These are phyloP conservation scores for Labia minor DNA, from an alignment of 2,888 invertebrate genomes.

Conservation along the genomic window DNA sequence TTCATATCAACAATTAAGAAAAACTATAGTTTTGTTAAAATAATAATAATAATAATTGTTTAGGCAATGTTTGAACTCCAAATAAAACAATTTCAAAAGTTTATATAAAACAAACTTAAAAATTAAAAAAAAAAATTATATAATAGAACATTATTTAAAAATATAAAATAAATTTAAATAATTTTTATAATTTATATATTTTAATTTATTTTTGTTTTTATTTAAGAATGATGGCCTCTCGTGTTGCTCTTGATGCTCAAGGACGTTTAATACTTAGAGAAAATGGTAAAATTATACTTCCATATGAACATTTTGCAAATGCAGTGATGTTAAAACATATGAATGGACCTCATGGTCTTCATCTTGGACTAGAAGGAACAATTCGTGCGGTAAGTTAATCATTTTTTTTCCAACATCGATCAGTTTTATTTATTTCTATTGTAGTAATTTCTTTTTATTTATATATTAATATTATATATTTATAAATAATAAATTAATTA, in stretches of 20 bases:
- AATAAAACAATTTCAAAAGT: too few relatives aligned
- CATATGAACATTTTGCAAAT: conserved; percentile 83
- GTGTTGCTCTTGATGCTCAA: conserved; percentile 72
- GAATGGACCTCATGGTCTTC: conserved; percentile 77
- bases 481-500: not conserved
- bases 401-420: conserved; percentile 18
- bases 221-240: conserved; percentile 72
- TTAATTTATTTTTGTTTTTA: conserved; percentile 16
- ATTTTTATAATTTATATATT: too few relatives aligned
- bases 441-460: too few relatives aligned
- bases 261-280: conserved; percentile 71
- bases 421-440: not conserved
- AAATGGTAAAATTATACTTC: conserved; percentile 79
- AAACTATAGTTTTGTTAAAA: too few relatives aligned
- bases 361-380: conserved; percentile 72
- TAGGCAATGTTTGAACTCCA: too few relatives aligned
- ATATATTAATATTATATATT: not conserved
- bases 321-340: conserved; percentile 84
- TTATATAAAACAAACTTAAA: too few relatives aligned
- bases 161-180: too few relatives aligned
- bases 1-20: too few relatives aligned
- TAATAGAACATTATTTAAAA: too few relatives aligned
- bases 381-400: conserved; percentile 65
- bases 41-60: too few relatives aligned
- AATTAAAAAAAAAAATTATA: too few relatives aligned